Evolutionary conservation across 2,888 invertebrate genomes (phyloP), one percentile per base, ranked within the genome.

Genomic region (Melieria omissa): DNA sequence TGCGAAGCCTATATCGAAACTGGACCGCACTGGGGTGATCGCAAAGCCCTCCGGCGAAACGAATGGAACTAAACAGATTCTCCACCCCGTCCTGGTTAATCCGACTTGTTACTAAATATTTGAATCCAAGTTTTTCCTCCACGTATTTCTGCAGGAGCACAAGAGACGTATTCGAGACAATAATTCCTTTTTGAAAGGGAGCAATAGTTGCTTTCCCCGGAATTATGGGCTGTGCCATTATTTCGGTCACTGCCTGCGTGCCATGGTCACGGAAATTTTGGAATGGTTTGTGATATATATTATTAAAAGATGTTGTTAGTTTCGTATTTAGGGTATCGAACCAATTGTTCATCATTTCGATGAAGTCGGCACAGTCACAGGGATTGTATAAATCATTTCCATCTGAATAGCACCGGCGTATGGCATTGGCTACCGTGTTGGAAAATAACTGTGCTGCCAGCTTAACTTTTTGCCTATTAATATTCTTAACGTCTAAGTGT

Each of bases 321-420:
- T 52, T 74, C 9, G 75, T 72, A 69, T 73, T 77, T 8, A 73
- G 61, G 9, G 75, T 14, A 46, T 76, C 67, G 52, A 76, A 75
- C 79, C 79, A 79, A 69, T 77, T 75, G 55, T 74, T 77, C 1
- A 74, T 47, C 4, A 75, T 14, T 14, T 77, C 45, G 9, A 79
- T 65, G 14, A 79, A 78, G 12, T 77, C 73, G 4, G 75, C 76
- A 1, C 74, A 73, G n/a, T 75, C 70, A 8, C 46, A n/a, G 10
- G 76, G 66, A 7, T 75, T 73, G 67, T 71, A 7, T 47, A 77
- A 4, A 7, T 71, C 52, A 10, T 67, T 10, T 42, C 73, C 58
- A 69, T 70, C 4, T 0, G 66, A 12, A 10, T 54, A 45, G 55
- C 73, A 75, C 2, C 60, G 65, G n/a, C 66, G 60, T 5, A 74